Conservation (phyloP, 2,888 invertebrate species). For the Colletes collaris region DNA sequence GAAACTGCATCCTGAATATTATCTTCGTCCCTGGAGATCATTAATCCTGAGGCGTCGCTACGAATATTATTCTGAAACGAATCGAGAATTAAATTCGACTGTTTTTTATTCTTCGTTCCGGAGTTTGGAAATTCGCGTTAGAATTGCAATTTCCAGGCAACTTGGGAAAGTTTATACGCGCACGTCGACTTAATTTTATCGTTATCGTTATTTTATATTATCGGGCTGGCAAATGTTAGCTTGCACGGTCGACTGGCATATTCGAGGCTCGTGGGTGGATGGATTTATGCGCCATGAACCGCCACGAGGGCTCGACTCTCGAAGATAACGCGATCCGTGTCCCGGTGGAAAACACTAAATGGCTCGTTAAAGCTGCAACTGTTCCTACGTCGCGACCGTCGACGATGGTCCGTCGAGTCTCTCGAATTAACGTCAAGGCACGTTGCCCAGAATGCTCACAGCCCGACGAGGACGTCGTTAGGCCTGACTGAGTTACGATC, state of each 20-base stretch:
- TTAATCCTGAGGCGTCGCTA: no score
- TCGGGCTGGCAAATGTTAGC: background rate
- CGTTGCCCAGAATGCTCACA: constrained; percentile 37
- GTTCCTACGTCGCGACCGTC: constrained; percentile 7
- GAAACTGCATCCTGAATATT: background rate
- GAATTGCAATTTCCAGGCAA: no score
- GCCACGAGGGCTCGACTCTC: background rate
- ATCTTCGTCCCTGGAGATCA: no score
- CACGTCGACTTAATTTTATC: background rate
- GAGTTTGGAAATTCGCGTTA: no score
- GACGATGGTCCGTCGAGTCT: constrained; percentile 7
- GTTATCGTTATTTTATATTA: background rate
- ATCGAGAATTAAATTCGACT: no score
- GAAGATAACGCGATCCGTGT: constrained; percentile 15
- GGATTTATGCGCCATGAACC: background rate
- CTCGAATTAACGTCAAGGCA: constrained; percentile 42
- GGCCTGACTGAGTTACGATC: constrained; percentile 54
- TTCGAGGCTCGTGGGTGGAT: background rate
- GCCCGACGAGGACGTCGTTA: constrained; percentile 45
- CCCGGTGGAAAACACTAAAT: constrained; percentile 42
- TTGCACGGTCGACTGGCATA: background rate
- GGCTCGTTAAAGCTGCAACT: constrained; percentile 30
- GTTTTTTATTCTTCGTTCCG: no score
- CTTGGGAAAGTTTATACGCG: no score
- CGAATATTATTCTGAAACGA: no score